Percentiles rank a stretch among this genome's conserved stretches.
Conservation (phyloP, 1,140 invertebrate genomes). For the Neelides sp. region DNA sequence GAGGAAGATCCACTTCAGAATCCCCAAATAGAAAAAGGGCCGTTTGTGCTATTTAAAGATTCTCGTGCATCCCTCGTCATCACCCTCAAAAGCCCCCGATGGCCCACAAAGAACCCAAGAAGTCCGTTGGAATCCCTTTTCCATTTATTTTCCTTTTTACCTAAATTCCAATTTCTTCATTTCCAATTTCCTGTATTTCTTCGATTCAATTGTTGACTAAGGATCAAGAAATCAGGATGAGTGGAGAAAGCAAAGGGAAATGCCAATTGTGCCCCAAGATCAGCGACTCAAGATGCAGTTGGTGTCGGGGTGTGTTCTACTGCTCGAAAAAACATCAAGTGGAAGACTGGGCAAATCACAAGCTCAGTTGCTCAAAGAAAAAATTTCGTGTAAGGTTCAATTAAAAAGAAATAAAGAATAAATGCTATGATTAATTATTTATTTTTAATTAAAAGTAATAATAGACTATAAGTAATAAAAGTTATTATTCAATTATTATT, state of each 20-base stretch:
- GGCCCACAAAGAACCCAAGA: too few relatives aligned
- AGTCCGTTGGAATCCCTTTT: too few relatives aligned
- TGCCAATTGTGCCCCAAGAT: slow-evolving; percentile 24
- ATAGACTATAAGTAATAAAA: not conserved
- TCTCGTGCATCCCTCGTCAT: too few relatives aligned
- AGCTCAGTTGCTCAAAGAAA: slow-evolving; percentile 35
- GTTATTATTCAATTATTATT: not conserved
- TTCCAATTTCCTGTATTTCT: too few relatives aligned
- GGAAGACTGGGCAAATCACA: slow-evolving; percentile 60
- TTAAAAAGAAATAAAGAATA: not conserved
- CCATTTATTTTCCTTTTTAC: too few relatives aligned
- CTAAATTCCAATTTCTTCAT: too few relatives aligned
- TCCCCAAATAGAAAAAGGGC: too few relatives aligned
- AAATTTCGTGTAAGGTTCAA: slow-evolving; percentile 15
- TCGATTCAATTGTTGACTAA: too few relatives aligned
- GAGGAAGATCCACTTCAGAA: too few relatives aligned
- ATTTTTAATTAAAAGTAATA: slow-evolving; percentile 1
- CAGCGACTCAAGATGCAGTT: slow-evolving; percentile 46
- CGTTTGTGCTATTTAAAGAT: too few relatives aligned
- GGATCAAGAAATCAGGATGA: too few relatives aligned
- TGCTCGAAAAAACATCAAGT: slow-evolving; percentile 66
- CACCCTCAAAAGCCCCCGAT: too few relatives aligned
- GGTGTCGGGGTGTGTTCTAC: slow-evolving; percentile 58
- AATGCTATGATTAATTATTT: not conserved
- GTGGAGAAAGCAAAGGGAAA: slow-evolving; percentile 10